Evolutionary conservation across 2,888 invertebrate species (phyloP), one percentile per base, ranked within the genome.

Genomic region (Callimorpha dominula): DNA sequence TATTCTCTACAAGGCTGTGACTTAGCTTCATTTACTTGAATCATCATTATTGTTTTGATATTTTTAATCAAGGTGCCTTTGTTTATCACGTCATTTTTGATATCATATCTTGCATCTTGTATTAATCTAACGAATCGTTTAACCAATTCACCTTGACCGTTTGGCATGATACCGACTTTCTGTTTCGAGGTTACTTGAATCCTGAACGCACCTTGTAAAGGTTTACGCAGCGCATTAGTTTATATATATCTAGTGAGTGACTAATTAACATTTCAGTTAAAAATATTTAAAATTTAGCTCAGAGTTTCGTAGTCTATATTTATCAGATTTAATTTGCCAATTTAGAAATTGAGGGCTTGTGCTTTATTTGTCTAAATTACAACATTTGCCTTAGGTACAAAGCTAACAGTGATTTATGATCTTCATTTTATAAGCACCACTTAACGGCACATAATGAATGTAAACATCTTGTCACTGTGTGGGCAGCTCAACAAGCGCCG

Each of bases 141-240:
- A 82, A 90, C 90, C 81, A 83, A 90, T 89, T 89, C 84, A 90
- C 94, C 94, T 94, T 95, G 94, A 93, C 94, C 93, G 88, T 91
- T 89, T 88, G 83, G 81, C 85, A 79, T 81, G 77, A 81, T 87
- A 87, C 84, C 85, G 88, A 92, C 93, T 94, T 94, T 93, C 92
- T 87, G 88, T 91, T 91, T 89, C 91, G 91, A 94, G 92, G 93
- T 91, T 91, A 87, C 87, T 88, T 83, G 85, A 87, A 89, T 91
- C 88, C 87, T 88, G 87, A 81, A 82, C 80, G 76, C 80, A 82
- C 85, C 88, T 88, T 89, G 83, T 87, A 86, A 80, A 87, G 83
- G 76, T 78, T 78, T 81, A 81, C 83, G 80, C 71, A 76, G 73
- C 77, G 73, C 77, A 72, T 78, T 82, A 87, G 87, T 89, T 88